Conservation (phyloP, 2,113 vertebrate species). For the Mustela lutreola region DNA sequence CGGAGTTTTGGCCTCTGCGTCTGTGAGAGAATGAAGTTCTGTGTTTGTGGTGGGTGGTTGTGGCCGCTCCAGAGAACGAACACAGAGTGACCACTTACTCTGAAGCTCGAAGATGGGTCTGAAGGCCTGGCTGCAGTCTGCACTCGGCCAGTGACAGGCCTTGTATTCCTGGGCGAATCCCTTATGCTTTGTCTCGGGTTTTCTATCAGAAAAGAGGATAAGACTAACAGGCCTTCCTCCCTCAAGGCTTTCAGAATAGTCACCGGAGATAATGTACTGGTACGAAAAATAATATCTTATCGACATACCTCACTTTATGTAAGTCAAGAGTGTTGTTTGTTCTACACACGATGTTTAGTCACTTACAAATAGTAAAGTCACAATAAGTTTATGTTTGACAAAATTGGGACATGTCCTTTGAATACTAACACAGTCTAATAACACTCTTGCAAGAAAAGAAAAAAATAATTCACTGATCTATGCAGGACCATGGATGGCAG, state of each 20-base stretch:
- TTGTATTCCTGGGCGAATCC: neutral
- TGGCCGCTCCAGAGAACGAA: neutral
- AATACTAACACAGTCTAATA: neutral
- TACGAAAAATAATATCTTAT: neutral
- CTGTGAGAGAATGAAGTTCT: neutral
- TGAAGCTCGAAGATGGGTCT: neutral
- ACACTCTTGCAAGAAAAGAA: neutral
- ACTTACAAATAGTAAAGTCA: neutral
- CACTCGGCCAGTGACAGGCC: rapidly evolving
- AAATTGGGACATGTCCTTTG: neutral
- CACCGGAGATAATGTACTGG: rapidly evolving
- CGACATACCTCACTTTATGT: neutral
- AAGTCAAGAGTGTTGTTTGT: neutral
- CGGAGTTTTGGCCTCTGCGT: too few relatives aligned
- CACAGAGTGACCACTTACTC: neutral
- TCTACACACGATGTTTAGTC: neutral
- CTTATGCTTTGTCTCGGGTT: neutral
- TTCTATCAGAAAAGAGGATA: neutral
- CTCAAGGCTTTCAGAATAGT: neutral
- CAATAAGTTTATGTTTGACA: neutral
- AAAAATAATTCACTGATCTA: neutral
- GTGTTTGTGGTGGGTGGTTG: neutral
- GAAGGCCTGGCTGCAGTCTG: neutral
- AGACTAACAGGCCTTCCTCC: neutral
- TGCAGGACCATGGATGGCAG: neutral